Evolutionary conservation across 2,888 invertebrate genomes (phyloP), one percentile per base, ranked within the genome.

Genomic region (Hyppa rectilinea): DNA sequence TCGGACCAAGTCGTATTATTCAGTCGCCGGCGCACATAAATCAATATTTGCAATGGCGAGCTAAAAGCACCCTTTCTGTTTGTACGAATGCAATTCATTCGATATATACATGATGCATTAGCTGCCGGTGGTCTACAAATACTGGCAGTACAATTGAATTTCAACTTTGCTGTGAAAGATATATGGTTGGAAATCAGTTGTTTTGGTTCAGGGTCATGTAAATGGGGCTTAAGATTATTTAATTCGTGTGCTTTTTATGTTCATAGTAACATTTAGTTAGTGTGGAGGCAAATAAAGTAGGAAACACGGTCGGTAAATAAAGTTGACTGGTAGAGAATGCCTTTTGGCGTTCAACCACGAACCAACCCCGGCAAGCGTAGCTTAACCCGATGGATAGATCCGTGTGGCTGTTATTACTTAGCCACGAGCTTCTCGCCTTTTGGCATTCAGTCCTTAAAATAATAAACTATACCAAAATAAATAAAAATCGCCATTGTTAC

Each of bases 61-160:
- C 85, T 82, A 83, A 85, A 85, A 89, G 88, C 91, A 92, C 94
- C 92, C 93, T 92, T 93, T 93, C 89, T 92, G 88, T 92, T 93
- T 92, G 91, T 83, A 82, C 87, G 88, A 85, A 87, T 88, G 87
- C 88, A 89, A 88, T 88, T 87, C 88, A 87, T 85, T 85, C 85
- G 82, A 82, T 83, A 87, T 88, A 89, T 89, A 87, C 87, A 90
- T 90, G 88, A 90, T 91, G 90, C 89, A 91, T 89, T 78, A 86
- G 82, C 75, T 85, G 80, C 56, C 61, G 77, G 63, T 73, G 81
- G 59, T 68, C 59, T 49, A 59, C 75, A 81, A 85, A 82, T 71
- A 84, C 59, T 43, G 60, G 14, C 10, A 59, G 23, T 36, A 63
- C 58, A 76, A 60, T 53, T 26, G 62, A 78, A 61, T 40, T 68